Percentiles rank a stretch among this genome's conserved stretches.
phyloP scores from a whole-genome alignment of 1,140 invertebrate genomes.

The Papilio helenus region DNA sequence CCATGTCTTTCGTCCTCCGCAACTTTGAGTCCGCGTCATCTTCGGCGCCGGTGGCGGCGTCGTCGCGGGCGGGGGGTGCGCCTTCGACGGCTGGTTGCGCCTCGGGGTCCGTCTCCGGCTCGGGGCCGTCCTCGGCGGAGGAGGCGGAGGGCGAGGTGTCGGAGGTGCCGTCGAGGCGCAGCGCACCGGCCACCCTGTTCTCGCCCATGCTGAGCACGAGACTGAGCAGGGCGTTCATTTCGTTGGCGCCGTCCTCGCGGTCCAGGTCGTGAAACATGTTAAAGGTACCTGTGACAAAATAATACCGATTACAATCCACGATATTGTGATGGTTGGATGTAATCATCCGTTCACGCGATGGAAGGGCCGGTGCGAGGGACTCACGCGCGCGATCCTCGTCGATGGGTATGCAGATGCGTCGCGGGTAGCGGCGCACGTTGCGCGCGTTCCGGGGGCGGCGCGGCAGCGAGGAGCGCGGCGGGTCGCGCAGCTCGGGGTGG shows the following conservation, averaged over 20 bases:
- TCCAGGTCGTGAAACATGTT: conserved; percentile 76
- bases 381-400: conserved; percentile 42
- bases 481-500: conserved; percentile 59
- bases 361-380: not conserved
- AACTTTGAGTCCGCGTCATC: not conserved
- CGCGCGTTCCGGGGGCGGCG: conserved; percentile 41
- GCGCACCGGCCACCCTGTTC: conserved; percentile 68
- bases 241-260: conserved; percentile 68
- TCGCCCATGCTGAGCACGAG: conserved; percentile 78
- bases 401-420: conserved; percentile 69
- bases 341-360: no score
- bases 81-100: not conserved
- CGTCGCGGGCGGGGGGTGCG: not conserved
- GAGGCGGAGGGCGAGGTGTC: conserved; percentile 32
- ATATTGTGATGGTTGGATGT: no score
- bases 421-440: conserved; percentile 52
- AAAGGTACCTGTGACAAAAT: conserved; percentile 59
- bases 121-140: not conserved
- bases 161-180: conserved; percentile 58
- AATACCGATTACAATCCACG: no score
- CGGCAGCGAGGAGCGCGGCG: conserved; percentile 48
- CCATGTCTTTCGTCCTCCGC: not conserved
- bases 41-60: not conserved
- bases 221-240: conserved; percentile 80
- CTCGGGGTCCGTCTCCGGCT: not conserved